phyloP scores from a whole-genome alignment of 2,113 vertebrate genomes.

The Cynocephalus volans region DNA sequence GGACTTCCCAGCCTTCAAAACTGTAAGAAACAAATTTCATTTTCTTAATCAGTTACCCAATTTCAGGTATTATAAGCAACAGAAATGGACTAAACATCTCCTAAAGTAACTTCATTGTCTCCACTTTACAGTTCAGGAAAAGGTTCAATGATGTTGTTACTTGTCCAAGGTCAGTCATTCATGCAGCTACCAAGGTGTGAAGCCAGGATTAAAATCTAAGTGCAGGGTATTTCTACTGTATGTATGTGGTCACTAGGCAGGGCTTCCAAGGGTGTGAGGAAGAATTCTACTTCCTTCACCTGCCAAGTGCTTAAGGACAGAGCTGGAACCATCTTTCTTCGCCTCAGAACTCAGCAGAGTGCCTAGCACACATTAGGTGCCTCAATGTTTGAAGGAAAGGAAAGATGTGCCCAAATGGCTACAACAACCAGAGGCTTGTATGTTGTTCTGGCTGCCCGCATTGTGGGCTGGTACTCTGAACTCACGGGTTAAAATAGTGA shows the following conservation, averaged over 20 bases:
- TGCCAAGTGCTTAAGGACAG: not conserved
- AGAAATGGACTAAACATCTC: too few relatives aligned
- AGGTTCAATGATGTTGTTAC: not conserved
- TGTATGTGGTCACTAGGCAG: not conserved
- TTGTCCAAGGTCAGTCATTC: not conserved
- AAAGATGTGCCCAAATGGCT: not conserved
- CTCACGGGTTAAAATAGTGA: not conserved
- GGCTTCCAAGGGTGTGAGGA: not conserved
- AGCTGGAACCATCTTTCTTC: not conserved
- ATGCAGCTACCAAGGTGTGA: not conserved
- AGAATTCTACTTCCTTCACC: not conserved
- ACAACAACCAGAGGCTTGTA: not conserved
- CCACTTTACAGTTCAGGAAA: not conserved
- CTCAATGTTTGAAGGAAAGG: not conserved
- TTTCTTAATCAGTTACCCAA: too few relatives aligned
- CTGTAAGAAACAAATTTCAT: too few relatives aligned
- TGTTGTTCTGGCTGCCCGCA: not conserved
- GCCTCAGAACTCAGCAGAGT: slow-evolving; percentile 15
- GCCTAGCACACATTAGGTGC: not conserved
- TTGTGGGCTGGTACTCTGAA: not conserved
- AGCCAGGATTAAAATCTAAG: not conserved
- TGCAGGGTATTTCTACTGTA: not conserved
- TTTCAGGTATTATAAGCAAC: too few relatives aligned
- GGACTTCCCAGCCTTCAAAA: too few relatives aligned
- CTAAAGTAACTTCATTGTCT: not conserved